Conservation (phyloP, 2,113 vertebrate species). For the Aramus guarauna region DNA sequence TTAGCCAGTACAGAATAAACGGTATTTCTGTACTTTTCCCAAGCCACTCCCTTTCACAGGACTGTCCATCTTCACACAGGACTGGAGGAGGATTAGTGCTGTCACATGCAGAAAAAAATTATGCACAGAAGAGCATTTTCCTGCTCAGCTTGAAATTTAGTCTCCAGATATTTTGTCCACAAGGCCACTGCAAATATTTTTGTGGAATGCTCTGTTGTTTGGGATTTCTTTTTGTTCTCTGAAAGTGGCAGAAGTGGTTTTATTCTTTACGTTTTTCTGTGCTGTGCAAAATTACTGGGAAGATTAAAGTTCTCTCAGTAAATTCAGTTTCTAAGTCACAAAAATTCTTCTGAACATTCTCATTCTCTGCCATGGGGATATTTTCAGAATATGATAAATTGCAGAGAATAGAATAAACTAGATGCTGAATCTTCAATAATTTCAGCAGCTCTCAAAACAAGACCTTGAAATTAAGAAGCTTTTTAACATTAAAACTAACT, state of each 20-base stretch:
- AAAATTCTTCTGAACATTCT: background rate
- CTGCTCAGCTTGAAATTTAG: background rate
- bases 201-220: background rate
- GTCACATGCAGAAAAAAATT: background rate
- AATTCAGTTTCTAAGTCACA: background rate
- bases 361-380: background rate
- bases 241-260: background rate
- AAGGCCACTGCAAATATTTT: background rate
- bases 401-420: background rate
- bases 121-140: background rate
- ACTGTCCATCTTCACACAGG: background rate
- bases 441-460: background rate
- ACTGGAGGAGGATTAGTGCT: background rate
- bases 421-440: background rate
- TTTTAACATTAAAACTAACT: background rate
- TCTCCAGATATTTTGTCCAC: background rate
- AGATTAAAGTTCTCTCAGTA: background rate
- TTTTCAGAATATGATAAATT: background rate
- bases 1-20: background rate
- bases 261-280: background rate
- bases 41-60: background rate
- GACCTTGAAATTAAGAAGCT: background rate
- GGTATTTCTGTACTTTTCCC: background rate
- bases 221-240: background rate
- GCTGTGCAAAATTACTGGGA: background rate